Percentiles rank a stretch among this genome's conserved stretches.
These are phyloP conservation scores for Riptortus pedestris DNA, from an alignment of 1,140 invertebrate species.

Conservation along the genomic window DNA sequence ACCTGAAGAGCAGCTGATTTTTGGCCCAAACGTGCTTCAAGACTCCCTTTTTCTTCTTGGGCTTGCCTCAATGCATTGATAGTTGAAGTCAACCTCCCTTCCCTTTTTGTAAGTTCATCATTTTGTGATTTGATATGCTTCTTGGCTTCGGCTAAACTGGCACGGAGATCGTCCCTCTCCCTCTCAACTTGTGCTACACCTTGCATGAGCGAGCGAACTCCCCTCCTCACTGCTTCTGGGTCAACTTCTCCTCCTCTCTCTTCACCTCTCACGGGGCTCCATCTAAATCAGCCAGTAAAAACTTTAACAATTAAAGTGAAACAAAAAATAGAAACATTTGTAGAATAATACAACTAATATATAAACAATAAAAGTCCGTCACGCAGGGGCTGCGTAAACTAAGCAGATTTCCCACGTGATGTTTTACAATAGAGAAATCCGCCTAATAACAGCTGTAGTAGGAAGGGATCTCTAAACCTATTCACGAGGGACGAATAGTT, in stretches of 20 bases:
- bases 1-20: conserved; percentile 50
- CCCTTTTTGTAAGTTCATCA: conserved; percentile 56
- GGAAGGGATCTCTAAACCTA: no score
- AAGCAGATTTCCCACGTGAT: no score
- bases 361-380: no score
- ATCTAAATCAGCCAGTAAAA: no score
- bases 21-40: conserved; percentile 59
- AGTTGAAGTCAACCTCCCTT: conserved; percentile 48
- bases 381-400: no score
- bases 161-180: conserved; percentile 59
- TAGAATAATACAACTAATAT: no score
- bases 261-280: neutral
- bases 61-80: neutral
- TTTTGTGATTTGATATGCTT: conserved; percentile 61
- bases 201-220: conserved; percentile 75
- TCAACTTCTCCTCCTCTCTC: conserved; percentile 60
- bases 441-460: no score
- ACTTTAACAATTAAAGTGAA: no score
- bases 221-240: conserved; percentile 74
- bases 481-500: no score
- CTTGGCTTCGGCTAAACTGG: conserved; percentile 51
- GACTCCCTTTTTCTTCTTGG: conserved; percentile 62
- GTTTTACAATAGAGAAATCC: no score
- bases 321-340: no score
- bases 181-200: conserved; percentile 47